Conservation (phyloP, 2,888 invertebrate genomes). For the Apoda limacodes region DNA sequence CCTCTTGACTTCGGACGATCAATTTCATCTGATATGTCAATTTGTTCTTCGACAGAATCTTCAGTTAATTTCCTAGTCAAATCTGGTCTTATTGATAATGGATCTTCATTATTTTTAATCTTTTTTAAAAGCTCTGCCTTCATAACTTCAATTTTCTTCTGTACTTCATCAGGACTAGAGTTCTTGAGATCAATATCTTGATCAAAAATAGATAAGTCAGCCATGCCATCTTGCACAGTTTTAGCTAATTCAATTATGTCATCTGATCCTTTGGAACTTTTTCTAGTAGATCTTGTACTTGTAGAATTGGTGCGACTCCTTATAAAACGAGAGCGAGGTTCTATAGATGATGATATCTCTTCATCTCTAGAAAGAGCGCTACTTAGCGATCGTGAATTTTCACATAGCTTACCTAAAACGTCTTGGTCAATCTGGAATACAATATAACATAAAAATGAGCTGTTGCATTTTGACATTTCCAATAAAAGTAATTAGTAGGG, state of each 20-base stretch:
- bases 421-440: conserved; percentile 44
- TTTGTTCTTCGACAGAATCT: conserved; percentile 48
- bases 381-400: conserved; percentile 48
- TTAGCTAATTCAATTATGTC: conserved; percentile 62
- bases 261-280: conserved; percentile 45
- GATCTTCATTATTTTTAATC: conserved; percentile 44
- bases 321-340: conserved; percentile 42
- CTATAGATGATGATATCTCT: conserved; percentile 45
- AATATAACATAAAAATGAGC: no score
- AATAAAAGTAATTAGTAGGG: no score
- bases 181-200: conserved; percentile 34
- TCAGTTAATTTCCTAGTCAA: conserved; percentile 42
- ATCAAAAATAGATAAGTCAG: conserved; percentile 51
- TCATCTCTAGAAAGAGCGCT: conserved; percentile 53
- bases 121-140: conserved; percentile 50
- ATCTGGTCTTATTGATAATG: conserved; percentile 35
- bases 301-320: conserved; percentile 41
- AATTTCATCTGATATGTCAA: conserved; percentile 26
- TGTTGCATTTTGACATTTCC: no score
- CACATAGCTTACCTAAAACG: conserved; percentile 43
- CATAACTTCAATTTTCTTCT: conserved; percentile 48
- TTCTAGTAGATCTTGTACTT: conserved; percentile 37
- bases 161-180: conserved; percentile 35
- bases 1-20: conserved; percentile 54
- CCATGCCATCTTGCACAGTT: conserved; percentile 68